phyloP scores from a whole-genome alignment of 2,113 vertebrate species.

The Setophaga coronata region DNA sequence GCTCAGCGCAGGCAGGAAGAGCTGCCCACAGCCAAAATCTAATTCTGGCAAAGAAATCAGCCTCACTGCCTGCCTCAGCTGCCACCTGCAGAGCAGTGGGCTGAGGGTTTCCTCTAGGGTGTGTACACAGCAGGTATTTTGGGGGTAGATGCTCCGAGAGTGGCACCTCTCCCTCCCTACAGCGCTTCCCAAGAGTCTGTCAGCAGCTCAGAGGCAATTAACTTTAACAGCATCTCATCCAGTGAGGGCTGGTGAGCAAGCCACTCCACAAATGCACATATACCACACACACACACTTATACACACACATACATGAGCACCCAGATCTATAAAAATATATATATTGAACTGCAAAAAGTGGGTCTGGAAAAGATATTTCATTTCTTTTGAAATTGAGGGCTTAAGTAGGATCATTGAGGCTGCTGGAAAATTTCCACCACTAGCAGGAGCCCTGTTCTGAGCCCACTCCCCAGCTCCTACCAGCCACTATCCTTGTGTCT shows the following conservation, averaged over 20 bases:
- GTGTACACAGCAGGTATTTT: not conserved
- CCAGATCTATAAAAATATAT: not conserved
- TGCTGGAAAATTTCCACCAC: constrained; percentile 3
- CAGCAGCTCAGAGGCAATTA: constrained; percentile 27
- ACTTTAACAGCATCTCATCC: not conserved
- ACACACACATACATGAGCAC: constrained; percentile 31
- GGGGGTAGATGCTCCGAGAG: not conserved
- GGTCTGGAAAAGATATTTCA: not conserved
- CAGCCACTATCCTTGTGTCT: not conserved
- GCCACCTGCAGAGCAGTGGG: not conserved
- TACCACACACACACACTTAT: not conserved
- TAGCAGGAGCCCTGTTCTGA: constrained; percentile 40
- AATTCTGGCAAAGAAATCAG: not conserved
- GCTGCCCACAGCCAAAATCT: constrained; percentile 15
- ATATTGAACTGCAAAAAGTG: not conserved
- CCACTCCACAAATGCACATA: not conserved
- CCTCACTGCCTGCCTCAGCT: not conserved
- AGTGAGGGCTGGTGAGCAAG: not conserved
- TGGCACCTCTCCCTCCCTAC: not conserved
- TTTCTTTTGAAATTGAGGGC: constrained; percentile 47
- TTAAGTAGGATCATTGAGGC: constrained; percentile 34
- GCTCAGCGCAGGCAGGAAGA: not conserved
- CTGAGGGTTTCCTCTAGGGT: not conserved
- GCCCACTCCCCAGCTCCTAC: not conserved
- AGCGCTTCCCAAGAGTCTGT: not conserved